Evolutionary conservation across 2,797 vertebrate genomes (phyloP).

Genomic region (Lithobates sylvaticus): DNA sequence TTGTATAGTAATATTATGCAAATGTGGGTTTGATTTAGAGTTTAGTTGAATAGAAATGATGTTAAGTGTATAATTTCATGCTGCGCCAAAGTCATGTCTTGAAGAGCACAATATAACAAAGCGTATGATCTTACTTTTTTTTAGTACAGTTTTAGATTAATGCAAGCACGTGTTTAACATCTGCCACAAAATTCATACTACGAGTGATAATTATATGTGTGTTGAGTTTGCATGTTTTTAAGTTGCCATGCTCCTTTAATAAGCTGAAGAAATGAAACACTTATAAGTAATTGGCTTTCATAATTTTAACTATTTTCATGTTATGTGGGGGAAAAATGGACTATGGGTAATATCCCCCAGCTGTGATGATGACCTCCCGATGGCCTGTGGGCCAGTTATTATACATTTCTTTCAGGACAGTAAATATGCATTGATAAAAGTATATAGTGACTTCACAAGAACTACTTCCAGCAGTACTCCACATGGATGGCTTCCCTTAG

Average conservation of each 20-base stretch:
- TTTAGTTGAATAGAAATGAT: constrained; percentile 9
- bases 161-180: constrained; percentile 38
- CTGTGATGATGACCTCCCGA: background rate
- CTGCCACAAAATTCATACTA: constrained; percentile 43
- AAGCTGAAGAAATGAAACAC: constrained; percentile 46
- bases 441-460: no score
- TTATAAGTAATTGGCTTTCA: constrained; percentile 32
- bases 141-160: background rate
- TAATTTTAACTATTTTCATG: constrained; percentile 17
- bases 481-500: background rate
- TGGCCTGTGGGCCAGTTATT: background rate
- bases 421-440: background rate
- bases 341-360: background rate
- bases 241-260: constrained; percentile 33
- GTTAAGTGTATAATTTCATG: constrained; percentile 16
- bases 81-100: constrained; percentile 17
- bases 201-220: constrained; percentile 49
- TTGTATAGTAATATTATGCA: constrained; percentile 28
- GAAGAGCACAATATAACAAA: constrained; percentile 22
- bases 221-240: constrained; percentile 31
- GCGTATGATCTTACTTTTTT: constrained; percentile 26
- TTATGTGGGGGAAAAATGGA: background rate
- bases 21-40: constrained; percentile 28
- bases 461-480: background rate
- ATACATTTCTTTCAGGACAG: background rate